Percentiles rank a stretch among this genome's conserved stretches.
phyloP scores from a whole-genome alignment of 2,797 vertebrate genomes.

The Brachymystax lenok region DNA sequence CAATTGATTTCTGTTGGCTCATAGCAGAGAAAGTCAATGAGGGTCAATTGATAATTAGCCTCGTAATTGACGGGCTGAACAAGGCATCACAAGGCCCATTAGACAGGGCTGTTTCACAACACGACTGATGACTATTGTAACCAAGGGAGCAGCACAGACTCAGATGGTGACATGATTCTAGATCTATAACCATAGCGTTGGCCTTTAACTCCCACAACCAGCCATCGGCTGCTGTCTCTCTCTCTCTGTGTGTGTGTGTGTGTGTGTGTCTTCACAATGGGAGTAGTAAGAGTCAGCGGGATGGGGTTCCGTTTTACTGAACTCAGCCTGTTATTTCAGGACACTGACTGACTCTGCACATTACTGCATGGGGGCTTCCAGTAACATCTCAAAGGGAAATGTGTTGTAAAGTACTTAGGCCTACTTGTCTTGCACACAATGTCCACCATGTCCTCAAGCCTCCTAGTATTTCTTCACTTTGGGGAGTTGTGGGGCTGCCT shows the following conservation, averaged over 20 bases:
- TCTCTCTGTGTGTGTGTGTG: neutral
- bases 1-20: neutral
- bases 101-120: neutral
- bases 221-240: slow-evolving; percentile 13
- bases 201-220: neutral
- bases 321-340: slow-evolving; percentile 59
- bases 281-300: slow-evolving; percentile 66
- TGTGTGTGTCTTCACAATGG: slow-evolving; percentile 43
- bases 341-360: slow-evolving; percentile 61
- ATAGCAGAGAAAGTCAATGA: neutral
- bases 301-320: slow-evolving; percentile 59
- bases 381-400: slow-evolving; percentile 21
- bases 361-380: slow-evolving; percentile 31
- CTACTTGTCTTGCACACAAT: slow-evolving; percentile 15
- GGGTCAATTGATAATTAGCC: neutral
- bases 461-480: slow-evolving; percentile 46
- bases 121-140: neutral
- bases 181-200: neutral
- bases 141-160: neutral
- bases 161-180: neutral
- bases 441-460: slow-evolving; percentile 29
- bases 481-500: slow-evolving; percentile 48
- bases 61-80: neutral
- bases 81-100: neutral
- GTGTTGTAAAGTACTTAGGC: slow-evolving; percentile 26